Percentiles rank a stretch among this genome's conserved stretches.
Conservation (phyloP, 2,113 vertebrate genomes). For the Anolis sagrei region DNA sequence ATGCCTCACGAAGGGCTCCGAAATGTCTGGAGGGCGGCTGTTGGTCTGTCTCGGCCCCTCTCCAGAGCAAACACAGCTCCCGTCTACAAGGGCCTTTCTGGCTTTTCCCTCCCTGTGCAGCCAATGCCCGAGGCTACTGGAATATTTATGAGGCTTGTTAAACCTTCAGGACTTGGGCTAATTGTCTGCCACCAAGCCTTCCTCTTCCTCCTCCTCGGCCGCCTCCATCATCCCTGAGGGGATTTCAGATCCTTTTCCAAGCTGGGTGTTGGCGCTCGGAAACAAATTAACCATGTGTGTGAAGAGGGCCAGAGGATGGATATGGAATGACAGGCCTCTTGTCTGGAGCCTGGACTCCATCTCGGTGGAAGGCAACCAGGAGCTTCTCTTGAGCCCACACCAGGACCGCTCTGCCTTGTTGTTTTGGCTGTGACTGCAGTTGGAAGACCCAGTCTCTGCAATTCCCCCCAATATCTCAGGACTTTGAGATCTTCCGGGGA, state of each 20-base stretch:
- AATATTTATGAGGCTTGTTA: constrained; percentile 74
- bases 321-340: constrained; percentile 50
- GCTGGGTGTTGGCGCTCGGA: constrained; percentile 31
- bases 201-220: background rate
- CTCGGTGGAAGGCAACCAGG: background rate
- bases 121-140: constrained; percentile 56
- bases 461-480: fast-evolving
- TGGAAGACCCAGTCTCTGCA: background rate
- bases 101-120: background rate
- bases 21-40: background rate
- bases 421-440: fast-evolving
- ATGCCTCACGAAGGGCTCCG: background rate
- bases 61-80: background rate
- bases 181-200: constrained; percentile 58
- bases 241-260: constrained; percentile 63
- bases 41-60: background rate
- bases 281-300: constrained; percentile 59
- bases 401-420: background rate
- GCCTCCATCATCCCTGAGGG: constrained; percentile 41
- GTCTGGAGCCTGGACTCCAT: fast-evolving
- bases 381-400: background rate
- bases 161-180: constrained; percentile 67
- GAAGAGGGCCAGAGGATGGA: constrained; percentile 50
- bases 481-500: too few relatives aligned
- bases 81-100: background rate